Base-by-base conservation (phyloP, 2,797 vertebrate species). In the Bradypus variegatus region DNA sequence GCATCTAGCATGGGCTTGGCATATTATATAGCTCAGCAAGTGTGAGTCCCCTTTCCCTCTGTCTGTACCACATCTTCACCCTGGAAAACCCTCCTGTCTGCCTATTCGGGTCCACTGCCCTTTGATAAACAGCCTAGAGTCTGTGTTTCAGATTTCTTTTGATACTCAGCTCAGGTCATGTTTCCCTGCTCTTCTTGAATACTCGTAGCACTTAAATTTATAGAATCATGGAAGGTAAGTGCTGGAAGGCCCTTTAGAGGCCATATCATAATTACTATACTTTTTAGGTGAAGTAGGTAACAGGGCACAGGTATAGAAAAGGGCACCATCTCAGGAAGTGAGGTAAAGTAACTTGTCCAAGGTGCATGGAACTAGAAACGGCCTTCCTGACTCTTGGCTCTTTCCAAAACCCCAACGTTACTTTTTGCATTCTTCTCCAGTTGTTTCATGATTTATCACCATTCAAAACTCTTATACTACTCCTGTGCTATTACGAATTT, bases 401-500 rank as follows among this genome's bases (percentile, higher is more conserved):
- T 67, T 91, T 90, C 41, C 58, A 90, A 82, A 84, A 86, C n/a
- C 55, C 31, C 53, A 85, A 14, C 11, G 23, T 78, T 8, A 58
- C 33, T 78, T 80, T 65, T 92, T 73, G 29, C 7, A 69, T 53
- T 70, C 50, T 67, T 92, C 29, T 90, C 29, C 65, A 60, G 31
- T 86, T 89, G 77, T 86, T 94, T 94, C 48, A 79, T 69, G 62
- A 77, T 27, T 33, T 84, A 69, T 55, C 60, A 77, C 33, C 72
- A 8, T 64, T 25, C 53, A 80, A 75, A 88, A 88, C 53, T 69
- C 33, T 82, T 38, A 81, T 25, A 31, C 45, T 75, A n/a, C 19
- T 92, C 70, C 65, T 36, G 18, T 76, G 41, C 38, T 80, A 38
- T 86, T 93, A 83, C 95, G 36, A 86, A 80, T 90, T 77, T 86